phyloP scores from a whole-genome alignment of 2,888 invertebrate species.

The Tetranychus truncatus region DNA sequence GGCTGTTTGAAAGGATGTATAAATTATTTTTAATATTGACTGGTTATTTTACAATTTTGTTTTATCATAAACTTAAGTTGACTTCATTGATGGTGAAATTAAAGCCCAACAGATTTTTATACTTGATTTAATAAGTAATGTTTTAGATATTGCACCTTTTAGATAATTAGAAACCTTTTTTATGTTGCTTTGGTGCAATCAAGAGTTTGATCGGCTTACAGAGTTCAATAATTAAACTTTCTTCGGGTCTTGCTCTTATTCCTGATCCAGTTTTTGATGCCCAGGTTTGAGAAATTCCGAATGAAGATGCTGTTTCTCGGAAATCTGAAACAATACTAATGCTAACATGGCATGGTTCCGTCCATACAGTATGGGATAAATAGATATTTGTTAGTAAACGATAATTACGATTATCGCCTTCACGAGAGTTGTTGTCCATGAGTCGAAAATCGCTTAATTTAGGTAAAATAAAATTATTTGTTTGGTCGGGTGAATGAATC shows the following conservation, averaged over 20 bases:
- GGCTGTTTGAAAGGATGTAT: too few species aligned
- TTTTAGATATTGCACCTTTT: neutral
- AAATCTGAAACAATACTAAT: conserved; percentile 63
- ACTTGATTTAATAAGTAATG: neutral
- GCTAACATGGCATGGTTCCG: conserved; percentile 72
- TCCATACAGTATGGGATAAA: conserved; percentile 66
- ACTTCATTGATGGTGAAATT: too few species aligned
- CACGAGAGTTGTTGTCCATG: conserved; percentile 38
- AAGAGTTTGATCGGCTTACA: conserved; percentile 69
- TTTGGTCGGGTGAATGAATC: conserved; percentile 65
- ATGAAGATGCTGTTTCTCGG: conserved; percentile 35
- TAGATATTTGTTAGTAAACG: conserved; percentile 66
- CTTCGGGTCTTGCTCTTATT: conserved; percentile 23
- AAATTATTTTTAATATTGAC: too few species aligned
- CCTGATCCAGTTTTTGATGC: conserved; percentile 22
- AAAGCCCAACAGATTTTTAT: neutral
- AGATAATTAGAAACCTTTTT: conserved; percentile 36
- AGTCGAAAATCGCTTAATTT: conserved; percentile 54
- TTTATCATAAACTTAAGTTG: too few species aligned
- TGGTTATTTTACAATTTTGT: too few species aligned
- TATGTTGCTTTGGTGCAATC: conserved; percentile 70
- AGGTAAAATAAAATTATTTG: conserved; percentile 62
- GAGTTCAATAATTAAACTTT: conserved; percentile 49
- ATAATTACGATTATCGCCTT: conserved; percentile 25
- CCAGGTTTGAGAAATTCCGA: conserved; percentile 19